These are phyloP conservation scores for Thunnus albacares DNA, from an alignment of 2,797 vertebrate species.

Conservation along the genomic window DNA sequence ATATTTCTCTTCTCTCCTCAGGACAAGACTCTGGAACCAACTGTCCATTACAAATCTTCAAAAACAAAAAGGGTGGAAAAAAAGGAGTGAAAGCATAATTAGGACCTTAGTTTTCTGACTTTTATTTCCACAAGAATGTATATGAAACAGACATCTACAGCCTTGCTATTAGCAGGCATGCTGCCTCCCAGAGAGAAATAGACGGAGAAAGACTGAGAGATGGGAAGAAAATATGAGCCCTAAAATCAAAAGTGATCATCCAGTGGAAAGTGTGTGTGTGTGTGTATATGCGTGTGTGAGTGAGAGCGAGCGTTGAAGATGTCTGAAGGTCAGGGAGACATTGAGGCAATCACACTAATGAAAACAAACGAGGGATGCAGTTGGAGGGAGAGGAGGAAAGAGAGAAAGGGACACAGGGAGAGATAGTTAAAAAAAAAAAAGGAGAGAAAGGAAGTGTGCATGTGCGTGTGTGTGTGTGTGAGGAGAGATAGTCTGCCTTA, in stretches of 20 bases:
- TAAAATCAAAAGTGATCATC: slow-evolving; percentile 76
- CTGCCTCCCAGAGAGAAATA: slow-evolving; percentile 7
- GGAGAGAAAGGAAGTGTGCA: slow-evolving; percentile 10
- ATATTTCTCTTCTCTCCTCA: slow-evolving; percentile 1
- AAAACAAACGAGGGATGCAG: slow-evolving; percentile 88
- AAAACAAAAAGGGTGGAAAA: background rate
- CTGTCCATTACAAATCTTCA: slow-evolving; percentile 45
- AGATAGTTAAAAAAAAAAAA: slow-evolving; percentile 44
- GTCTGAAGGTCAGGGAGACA: slow-evolving; percentile 87
- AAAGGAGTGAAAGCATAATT: slow-evolving; percentile 28
- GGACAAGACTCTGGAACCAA: slow-evolving; percentile 19
- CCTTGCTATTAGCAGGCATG: background rate
- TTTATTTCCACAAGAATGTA: background rate
- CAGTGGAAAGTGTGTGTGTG: slow-evolving; percentile 35
- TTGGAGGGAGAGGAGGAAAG: slow-evolving; percentile 57
- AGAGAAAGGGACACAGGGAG: slow-evolving; percentile 40
- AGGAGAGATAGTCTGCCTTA: slow-evolving; percentile 56
- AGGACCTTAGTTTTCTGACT: slow-evolving; percentile 10
- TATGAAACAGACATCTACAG: slow-evolving; percentile 26
- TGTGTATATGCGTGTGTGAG: slow-evolving; percentile 35
- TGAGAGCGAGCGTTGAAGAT: slow-evolving; percentile 60
- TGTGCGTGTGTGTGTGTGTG: slow-evolving; percentile 30
- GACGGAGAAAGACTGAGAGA: slow-evolving; percentile 42
- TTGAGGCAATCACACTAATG: slow-evolving; percentile 88
- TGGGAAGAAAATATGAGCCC: slow-evolving; percentile 62